Base-by-base conservation (phyloP, 2,113 vertebrate species). In the Acinonyx jubatus region DNA sequence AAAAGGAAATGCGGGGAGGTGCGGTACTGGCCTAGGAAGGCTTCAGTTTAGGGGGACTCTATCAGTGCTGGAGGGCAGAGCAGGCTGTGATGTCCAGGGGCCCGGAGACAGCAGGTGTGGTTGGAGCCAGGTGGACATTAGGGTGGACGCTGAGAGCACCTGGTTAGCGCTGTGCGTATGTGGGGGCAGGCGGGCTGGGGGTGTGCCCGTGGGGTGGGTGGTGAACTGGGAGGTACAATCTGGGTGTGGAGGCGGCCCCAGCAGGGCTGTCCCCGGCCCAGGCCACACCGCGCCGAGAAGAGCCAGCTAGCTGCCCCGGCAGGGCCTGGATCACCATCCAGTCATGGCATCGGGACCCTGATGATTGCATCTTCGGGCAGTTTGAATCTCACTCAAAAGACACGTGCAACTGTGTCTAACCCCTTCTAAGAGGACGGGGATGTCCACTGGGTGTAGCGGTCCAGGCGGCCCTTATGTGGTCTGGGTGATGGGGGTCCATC, bases 271-370 rank as follows among this genome's bases (percentile, higher is more conserved):
- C 25, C 71, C 2, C 12, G 71, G 92, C 65, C 65, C 52, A 25
- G 65, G 23, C 19, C 45, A 61, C 2, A 12, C n/a, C 9, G 0
- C 29, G 36, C 23, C 3, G 45, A 55, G 68, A 57, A 27, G n/a
- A 69, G 50, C 18, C 16, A n/a, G 23, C 15, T 13, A 63, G 29
- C 63, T 74, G 68, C 48, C n/a, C 33, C 4, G 0, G 7, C 36
- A 1, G 4, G 63, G 71, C 25, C 65, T 36, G 48, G 7, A 5
- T 3, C 73, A 25, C 41, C n/a, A 4, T 7, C 48, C 13, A 25
- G 52, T 19, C 9, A 0, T 1, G 31, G 18, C 25, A 4, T 3
- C 15, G 27, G 81, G 61, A 4, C 69, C 4, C 29, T 25, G 55
- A 31, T 23, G 11, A 25, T 21, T 16, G 5, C 0, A 7, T 36